Base-by-base conservation (phyloP, 1,140 invertebrate genomes). In the Drosophila virilis region DNA sequence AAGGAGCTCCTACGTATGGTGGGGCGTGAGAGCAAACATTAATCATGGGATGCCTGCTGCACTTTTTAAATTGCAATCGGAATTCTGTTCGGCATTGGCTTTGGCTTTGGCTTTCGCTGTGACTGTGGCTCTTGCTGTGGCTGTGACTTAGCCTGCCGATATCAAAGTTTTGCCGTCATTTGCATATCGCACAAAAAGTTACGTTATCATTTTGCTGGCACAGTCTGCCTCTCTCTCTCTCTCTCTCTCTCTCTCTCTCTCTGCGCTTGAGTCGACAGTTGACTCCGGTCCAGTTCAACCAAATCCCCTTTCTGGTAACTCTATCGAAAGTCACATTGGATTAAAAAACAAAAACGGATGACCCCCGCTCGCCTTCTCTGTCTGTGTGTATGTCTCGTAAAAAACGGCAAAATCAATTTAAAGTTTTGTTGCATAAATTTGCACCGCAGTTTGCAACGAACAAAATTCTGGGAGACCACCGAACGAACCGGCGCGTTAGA, bases 361-460 rank as follows among this genome's bases (percentile, higher is more conserved):
- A 10, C 38, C 2, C 22, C 32, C n/a, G 13, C 33, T 61, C 38
- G 38, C 15, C 40, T 4, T 45, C 38, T 42, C 50, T 46, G 12
- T 43, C 6, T 48, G 35, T 42, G 45, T 46, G 40, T 17, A 15
- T 22, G 2, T 50, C 6, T 43, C 37, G 33, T 50, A 76, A 76
- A 52, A 75, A 55, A 54, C 43, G 57, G 55, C 64, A 78, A 85
- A 85, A 86, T 85, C 66, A 81, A 86, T 85, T 86, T 81, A 84
- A 84, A 84, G 69, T 84, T 83, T 84, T 83, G 70, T 77, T 84
- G 81, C 80, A 84, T 84, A 84, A 77, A 84, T 84, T 84, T 84
- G 77, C 80, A 74, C 61, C 74, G 70, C 73, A 83, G 62, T 78
- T 82, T 60, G 72, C 72, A 74, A 55, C 58, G 35, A 64, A 60